phyloP scores from a whole-genome alignment of 2,113 vertebrate genomes.

The Pagrus major region DNA sequence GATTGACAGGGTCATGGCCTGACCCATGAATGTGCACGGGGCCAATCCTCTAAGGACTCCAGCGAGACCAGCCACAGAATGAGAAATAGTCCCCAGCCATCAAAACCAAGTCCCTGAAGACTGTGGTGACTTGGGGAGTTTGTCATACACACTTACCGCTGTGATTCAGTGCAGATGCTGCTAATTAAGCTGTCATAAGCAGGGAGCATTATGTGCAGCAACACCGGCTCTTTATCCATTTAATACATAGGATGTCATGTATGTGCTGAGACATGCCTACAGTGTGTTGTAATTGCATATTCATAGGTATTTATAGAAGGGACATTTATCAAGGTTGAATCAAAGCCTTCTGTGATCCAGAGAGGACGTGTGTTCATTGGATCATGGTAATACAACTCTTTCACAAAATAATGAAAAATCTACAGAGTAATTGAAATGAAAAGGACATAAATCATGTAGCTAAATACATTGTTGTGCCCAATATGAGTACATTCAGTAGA shows the following conservation, averaged over 20 bases:
- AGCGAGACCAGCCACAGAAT: constrained; percentile 12
- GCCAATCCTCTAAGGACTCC: constrained; percentile 2
- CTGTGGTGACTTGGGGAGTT: constrained; percentile 32
- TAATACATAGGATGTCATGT: not conserved
- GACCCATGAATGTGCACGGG: constrained; percentile 13
- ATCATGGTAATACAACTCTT: not conserved
- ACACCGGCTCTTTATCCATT: constrained; percentile 31
- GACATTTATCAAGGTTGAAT: constrained; percentile 34
- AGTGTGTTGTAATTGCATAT: constrained; percentile 13
- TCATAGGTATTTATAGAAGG: constrained; percentile 30
- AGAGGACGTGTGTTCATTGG: not conserved
- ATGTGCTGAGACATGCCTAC: constrained; percentile 19
- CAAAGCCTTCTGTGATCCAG: not conserved
- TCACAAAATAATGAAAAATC: not conserved
- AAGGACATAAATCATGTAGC: too few species aligned
- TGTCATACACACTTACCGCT: not conserved
- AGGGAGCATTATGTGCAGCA: constrained; percentile 27
- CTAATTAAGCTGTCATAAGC: constrained; percentile 49
- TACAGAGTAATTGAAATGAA: not conserved
- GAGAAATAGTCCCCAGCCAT: constrained; percentile 32
- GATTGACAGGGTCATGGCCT: constrained; percentile 29
- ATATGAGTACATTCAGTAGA: too few species aligned
- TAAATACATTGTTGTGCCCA: too few species aligned
- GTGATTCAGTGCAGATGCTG: constrained; percentile 21
- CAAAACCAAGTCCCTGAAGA: constrained; percentile 31